Percentiles rank a stretch among this genome's conserved stretches.
These are phyloP conservation scores for Cirrhinus molitorella DNA, from an alignment of 2,797 vertebrate species.

Conservation along the genomic window DNA sequence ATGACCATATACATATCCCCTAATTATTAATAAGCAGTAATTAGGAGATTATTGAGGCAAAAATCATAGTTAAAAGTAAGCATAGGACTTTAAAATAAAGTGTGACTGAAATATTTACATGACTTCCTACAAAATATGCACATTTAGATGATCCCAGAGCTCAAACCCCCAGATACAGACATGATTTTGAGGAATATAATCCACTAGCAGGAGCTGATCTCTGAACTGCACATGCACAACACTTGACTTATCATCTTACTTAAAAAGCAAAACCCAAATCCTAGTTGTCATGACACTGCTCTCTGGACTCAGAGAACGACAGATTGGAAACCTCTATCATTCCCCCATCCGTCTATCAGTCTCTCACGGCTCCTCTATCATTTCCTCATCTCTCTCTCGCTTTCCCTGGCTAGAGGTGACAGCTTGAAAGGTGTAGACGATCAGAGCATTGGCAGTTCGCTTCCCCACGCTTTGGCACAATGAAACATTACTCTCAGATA, in stretches of 20 bases:
- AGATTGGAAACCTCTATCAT: conserved; percentile 55
- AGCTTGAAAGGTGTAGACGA: conserved; percentile 69
- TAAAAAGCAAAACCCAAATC: conserved; percentile 8
- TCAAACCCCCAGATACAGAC: background rate
- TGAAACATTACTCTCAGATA: conserved; percentile 79
- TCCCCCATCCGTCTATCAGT: conserved; percentile 44
- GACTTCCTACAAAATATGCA: background rate
- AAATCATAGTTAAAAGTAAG: too few species aligned
- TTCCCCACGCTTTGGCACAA: conserved; percentile 63
- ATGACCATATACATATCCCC: too few species aligned
- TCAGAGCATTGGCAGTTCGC: conserved; percentile 64
- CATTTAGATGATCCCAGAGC: background rate
- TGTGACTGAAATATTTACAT: background rate
- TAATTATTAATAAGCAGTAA: too few species aligned
- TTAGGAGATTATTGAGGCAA: too few species aligned
- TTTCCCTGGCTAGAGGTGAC: conserved; percentile 66
- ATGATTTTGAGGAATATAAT: conserved; percentile 1
- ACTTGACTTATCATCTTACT: conserved; percentile 42
- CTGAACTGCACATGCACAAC: background rate
- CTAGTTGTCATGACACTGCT: conserved; percentile 42
- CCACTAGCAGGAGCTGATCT: background rate
- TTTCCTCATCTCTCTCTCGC: conserved; percentile 55
- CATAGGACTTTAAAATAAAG: too few species aligned
- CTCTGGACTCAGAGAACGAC: conserved; percentile 41
- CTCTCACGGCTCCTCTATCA: conserved; percentile 50